Evolutionary conservation across 2,888 invertebrate species (phyloP), one percentile per base, ranked within the genome.

Genomic region (Electrophaes corylata): DNA sequence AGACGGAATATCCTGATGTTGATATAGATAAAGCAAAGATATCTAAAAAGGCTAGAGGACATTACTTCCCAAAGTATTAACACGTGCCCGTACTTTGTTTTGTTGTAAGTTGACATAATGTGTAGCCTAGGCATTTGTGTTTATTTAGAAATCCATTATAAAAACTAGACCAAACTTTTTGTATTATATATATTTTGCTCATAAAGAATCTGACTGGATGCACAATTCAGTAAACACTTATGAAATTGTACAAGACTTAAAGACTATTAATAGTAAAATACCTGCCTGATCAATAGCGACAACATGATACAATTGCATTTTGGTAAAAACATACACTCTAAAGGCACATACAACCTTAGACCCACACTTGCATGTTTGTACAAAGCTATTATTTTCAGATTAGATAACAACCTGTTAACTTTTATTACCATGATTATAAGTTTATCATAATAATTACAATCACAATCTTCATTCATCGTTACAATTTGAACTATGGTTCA

Each of bases 1-100:
- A 94, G 76, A 89, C 93, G 59, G 93, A 95, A 73, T 98, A 94
- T 83, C 97, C 98, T 3, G 84, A 94, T 76, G 95, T 96, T 4
- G 93, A 97, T 80, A 86, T 97, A 47, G 94, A 96, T 59, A 94
- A 93, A 79, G 92, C 95, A 1, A 93, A 93, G 69, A 79, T 78
- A 4, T 81, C 82, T 44, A 92, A 92, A 65, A 94, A 93, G 81
- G 84, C 93, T 10, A 90, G 93, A 67, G 95, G 95, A 11, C 95
- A 96, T 81, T 94, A 68, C 80, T 73, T 93, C 46, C 93, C 93
- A 3, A 84, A 81, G 67, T 89, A 85, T 76, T 90, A 79, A 61
- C 3, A 29, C 53, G 5, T 12, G n/a, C 12, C 10, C 12, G 29
- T 8, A 14, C 2, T 43, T 20, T 33, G 12, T 37, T 48, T 43